Evolutionary conservation across 2,113 vertebrate species (phyloP), one percentile per base, ranked within the genome.

Genomic region (Trachemys scripta): DNA sequence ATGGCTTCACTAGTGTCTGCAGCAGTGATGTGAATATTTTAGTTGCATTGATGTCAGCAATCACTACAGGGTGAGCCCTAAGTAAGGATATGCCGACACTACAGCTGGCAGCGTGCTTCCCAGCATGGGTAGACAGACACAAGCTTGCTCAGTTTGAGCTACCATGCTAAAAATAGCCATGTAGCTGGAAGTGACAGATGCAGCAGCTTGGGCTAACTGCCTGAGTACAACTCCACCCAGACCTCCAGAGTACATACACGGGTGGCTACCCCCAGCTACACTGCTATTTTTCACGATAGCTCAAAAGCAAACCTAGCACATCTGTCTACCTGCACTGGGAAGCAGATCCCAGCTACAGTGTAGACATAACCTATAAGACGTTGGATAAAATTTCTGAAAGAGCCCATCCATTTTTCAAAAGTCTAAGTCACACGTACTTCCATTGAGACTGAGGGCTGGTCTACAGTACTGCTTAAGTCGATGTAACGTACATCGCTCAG

Each of bases 1-100:
- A 90, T 90, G 92, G 75, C 20, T 92, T 93, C 95, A 42, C 90
- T 92, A 95, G 27, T 69, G 92, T 82, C 94, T 96, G 84, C 42
- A 90, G 24, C 11, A 97, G 93, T 94, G 92, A 53, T 92, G 96
- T 94, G 92, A 97, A 81, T 91, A 94, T 85, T 95, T 93, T 53
- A 87, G 50, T 35, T 51, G 86, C 3, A 16, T 57, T 93, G 93
- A 95, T 56, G 1, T 93, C 97, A 95, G 81, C 85, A 96, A 53
- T 47, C 76, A 94, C 65, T 20, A 91, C 57, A 80, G 29, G 82
- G 89, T 3, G 93, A 85, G 69, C 11, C 92, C 84, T 91, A 91
- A 49, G 35, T 38, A 69, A 69, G 35, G 65, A 38, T 38, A 38
- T 65, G 62, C 19, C 9, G n/a, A 20, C 35, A 38, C 17, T 9